A percentile compares a stretch with the other conserved stretches of the same genome.
Conservation (phyloP, 2,888 invertebrate genomes). For the Bombylius discolor region DNA sequence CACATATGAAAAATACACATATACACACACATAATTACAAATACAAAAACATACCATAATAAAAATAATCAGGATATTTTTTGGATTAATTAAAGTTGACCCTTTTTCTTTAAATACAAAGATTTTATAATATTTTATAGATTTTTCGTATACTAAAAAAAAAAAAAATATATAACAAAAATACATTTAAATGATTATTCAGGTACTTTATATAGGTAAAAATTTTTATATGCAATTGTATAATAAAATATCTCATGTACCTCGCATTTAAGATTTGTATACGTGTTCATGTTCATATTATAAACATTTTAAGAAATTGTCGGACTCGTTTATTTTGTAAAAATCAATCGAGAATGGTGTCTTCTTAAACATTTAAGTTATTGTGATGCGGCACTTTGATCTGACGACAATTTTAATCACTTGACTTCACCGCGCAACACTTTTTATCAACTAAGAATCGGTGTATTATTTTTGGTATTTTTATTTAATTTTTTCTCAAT, state of each 20-base stretch:
- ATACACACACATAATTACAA: neutral
- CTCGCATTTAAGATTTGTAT: too few species aligned
- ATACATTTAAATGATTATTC: too few species aligned
- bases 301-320: neutral
- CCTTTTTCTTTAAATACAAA: neutral
- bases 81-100: constrained; percentile 6
- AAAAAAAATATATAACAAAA: too few species aligned
- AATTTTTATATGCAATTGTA: too few species aligned
- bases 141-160: too few species aligned
- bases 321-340: constrained; percentile 3
- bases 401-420: constrained; percentile 10
- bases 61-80: neutral
- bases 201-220: too few species aligned
- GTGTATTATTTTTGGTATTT: neutral
- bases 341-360: constrained; percentile 8
- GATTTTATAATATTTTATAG: too few species aligned
- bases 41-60: neutral
- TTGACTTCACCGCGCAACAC: constrained; percentile 6
- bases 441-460: constrained; percentile 1
- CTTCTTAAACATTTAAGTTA: constrained; percentile 9
- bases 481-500: neutral
- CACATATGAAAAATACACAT: too few species aligned
- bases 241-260: too few species aligned
- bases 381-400: constrained; percentile 9
- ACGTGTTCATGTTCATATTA: too few species aligned